These are phyloP conservation scores for Pontoporia blainvillei DNA, from an alignment of 2,113 vertebrate species.

Conservation along the genomic window DNA sequence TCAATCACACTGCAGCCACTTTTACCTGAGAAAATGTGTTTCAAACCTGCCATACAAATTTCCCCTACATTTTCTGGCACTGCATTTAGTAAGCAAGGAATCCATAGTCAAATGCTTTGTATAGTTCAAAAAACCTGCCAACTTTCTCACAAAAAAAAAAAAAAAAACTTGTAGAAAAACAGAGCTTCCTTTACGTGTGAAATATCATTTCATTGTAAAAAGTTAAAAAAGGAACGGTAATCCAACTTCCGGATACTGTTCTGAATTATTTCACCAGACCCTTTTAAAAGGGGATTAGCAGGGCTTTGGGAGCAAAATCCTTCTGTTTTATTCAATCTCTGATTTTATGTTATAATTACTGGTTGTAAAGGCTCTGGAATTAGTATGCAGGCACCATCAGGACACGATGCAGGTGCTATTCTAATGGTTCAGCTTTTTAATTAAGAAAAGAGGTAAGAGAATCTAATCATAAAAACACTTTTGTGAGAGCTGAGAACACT, in stretches of 20 bases:
- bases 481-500: constrained; percentile 86
- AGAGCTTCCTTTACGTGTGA: constrained; percentile 91
- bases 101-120: constrained; percentile 61
- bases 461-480: constrained; percentile 88
- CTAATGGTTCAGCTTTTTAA: constrained; percentile 89
- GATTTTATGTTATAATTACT: constrained; percentile 98
- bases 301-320: constrained; percentile 90
- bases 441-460: constrained; percentile 88
- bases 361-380: constrained; percentile 90
- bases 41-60: constrained; percentile 40
- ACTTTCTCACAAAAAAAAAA: constrained; percentile 67
- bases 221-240: constrained; percentile 92
- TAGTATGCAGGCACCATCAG: constrained; percentile 86
- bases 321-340: constrained; percentile 90
- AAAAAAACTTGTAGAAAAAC: constrained; percentile 78
- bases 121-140: constrained; percentile 71
- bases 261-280: constrained; percentile 98
- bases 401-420: constrained; percentile 92
- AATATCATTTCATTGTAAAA: constrained; percentile 98
- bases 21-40: constrained; percentile 32
- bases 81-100: constrained; percentile 43
- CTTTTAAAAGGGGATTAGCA: constrained; percentile 99
- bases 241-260: constrained; percentile 99
- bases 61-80: constrained; percentile 24
- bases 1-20: not conserved